Evolutionary conservation across 2,113 vertebrate genomes (phyloP), one percentile per base, ranked within the genome.

Genomic region (Microcebus griseorufus): DNA sequence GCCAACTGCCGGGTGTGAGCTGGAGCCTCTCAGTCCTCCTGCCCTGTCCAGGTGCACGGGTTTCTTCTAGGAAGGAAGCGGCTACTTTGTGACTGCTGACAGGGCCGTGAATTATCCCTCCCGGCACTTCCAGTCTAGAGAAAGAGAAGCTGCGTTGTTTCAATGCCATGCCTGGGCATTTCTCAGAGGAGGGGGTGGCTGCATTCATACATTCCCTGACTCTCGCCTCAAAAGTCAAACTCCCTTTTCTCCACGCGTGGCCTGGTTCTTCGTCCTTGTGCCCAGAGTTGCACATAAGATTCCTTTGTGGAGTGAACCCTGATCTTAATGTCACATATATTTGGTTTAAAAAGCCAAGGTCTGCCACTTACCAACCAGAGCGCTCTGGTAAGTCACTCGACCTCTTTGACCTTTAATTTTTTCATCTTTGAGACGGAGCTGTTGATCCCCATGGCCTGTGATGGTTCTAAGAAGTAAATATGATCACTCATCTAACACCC

Each of bases 41-140:
- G 85, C 92, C 90, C 96, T 97, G 96, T 89, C 94, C 75, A 92
- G 94, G 95, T 92, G 96, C 96, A 97, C 80, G 95, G 93, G 72
- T 83, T 93, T 97, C 94, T 93, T 97, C 90, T 95, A 95, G 97
- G 97, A 97, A 93, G 95, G 95, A 96, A 98, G 97, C 97, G 95
- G 81, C 64, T 90, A 93, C 95, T 98, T 97, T 93, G 96, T 97
- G 97, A 97, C 96, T 98, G 97, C 93, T 79, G 96, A 93, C 94
- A 96, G 96, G 87, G 90, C 95, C 73, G 90, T 96, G 97, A 96
- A 97, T 97, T 95, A 97, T 88, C 90, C 97, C 96, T 75, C 45
- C 45, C 10, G 34, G 92, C 16, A 76, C 58, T 86, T 97, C 75
- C 0, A 12, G 17, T 32, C 84, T 86, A 69, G 87, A 97, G 94